phyloP scores from a whole-genome alignment of 2,797 vertebrate species.

The Chrosomus eos region DNA sequence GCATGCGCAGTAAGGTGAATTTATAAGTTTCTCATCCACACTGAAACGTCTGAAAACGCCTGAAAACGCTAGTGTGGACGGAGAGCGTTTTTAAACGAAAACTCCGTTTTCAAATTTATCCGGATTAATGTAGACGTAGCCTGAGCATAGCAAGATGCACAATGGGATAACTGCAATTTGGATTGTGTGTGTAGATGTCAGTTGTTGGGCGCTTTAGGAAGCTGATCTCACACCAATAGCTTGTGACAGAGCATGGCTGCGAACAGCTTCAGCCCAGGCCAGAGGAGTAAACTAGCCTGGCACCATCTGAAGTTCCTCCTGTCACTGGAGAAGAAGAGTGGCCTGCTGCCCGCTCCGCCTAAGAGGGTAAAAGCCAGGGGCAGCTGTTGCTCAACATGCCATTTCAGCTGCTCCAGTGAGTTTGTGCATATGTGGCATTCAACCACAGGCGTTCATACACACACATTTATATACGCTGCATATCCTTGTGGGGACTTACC shows the following conservation, averaged over 20 bases:
- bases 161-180: conserved; percentile 5
- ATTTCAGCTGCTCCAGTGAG: conserved; percentile 4
- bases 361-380: neutral
- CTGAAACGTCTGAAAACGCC: no score
- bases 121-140: no score
- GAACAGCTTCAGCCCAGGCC: neutral
- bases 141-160: neutral
- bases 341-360: conserved; percentile 7
- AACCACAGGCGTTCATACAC: neutral
- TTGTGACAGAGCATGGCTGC: conserved; percentile 24
- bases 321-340: conserved; percentile 25
- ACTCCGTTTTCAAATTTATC: no score
- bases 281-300: conserved; percentile 26
- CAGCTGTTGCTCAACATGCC: conserved; percentile 10
- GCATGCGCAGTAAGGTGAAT: no score
- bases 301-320: conserved; percentile 15
- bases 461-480: neutral
- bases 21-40: no score
- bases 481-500: neutral
- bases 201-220: neutral
- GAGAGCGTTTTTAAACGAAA: no score
- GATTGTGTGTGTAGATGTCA: neutral
- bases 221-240: neutral
- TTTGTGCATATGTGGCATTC: neutral
- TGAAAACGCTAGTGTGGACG: no score